Base-by-base conservation (phyloP, 2,113 vertebrate genomes). In the Scophthalmus maximus region DNA sequence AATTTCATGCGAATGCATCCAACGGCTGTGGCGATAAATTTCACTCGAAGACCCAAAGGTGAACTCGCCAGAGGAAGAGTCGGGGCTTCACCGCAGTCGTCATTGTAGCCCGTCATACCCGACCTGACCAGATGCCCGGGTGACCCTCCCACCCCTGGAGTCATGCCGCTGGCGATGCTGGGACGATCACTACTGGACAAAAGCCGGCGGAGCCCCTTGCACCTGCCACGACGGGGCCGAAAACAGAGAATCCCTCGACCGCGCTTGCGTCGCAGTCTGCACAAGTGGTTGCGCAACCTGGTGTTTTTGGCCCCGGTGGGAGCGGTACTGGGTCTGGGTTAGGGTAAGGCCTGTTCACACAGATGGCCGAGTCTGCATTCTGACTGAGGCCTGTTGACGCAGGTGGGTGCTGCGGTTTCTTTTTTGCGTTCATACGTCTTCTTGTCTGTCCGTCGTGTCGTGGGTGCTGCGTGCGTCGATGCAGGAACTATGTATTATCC, bases 331-430 rank as follows among this genome's bases (percentile, higher is more conserved):
- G 79, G 80, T 87, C 84, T 64, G 78, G 69, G 73, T 87, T 80
- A 76, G 75, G 56, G 64, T 27, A 59, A 79, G 76, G 66, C 61
- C 65, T 92, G 87, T 90, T 93, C 90, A 18, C 56, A 92, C 91
- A 92, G 91, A 91, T 90, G 87, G 88, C 61, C 5, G 62, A 81
- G 78, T 82, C 73, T 58, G 17, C 57, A 59, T 70, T 82, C 81
- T 83, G 87, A 87, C 67, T 59, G 80, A 81, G 85, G 82, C 64
- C 82, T 90, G 85, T 90, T 92, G 90, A 90, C 75, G 83, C 85
- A 91, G 88, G 91, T 92, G 91, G 88, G 81, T 58, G 65, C 52
- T 84, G 6, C 6, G 3, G 36, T 38, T 5, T 38, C 6, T 58
- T 75, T 74, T 55, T 79, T 76, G 62, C 76, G 50, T 76, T 82